Conservation (phyloP, 92 coral and sea anemone species). For the Zoanthus gigantus region DNA sequence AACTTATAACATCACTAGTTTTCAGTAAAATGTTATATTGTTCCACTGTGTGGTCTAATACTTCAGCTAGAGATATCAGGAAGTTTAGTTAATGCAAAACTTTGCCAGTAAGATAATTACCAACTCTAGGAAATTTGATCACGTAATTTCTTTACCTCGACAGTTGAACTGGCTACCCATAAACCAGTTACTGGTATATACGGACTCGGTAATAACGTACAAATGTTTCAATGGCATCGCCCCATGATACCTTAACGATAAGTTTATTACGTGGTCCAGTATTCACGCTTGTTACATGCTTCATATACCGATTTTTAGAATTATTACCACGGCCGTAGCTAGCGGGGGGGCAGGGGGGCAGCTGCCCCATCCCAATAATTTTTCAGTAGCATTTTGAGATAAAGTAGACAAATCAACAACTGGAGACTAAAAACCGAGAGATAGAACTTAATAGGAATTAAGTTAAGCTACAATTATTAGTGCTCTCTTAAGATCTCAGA, state of each 20-base stretch:
- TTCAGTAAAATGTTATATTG: conserved; percentile 48
- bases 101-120: conserved; percentile 17
- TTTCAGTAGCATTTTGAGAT: too few relatives aligned
- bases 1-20: conserved; percentile 40
- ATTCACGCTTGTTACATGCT: conserved; percentile 34
- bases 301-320: too few relatives aligned
- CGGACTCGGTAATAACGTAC: conserved; percentile 44
- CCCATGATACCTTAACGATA: conserved; percentile 31
- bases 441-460: too few relatives aligned
- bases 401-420: too few relatives aligned
- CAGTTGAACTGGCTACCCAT: conserved; percentile 52
- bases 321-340: too few relatives aligned
- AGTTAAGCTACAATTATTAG: too few relatives aligned
- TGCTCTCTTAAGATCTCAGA: too few relatives aligned
- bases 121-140: conserved; percentile 47
- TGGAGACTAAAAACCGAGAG: too few relatives aligned
- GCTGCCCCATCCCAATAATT: too few relatives aligned
- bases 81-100: too few relatives aligned
- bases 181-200: conserved; percentile 22
- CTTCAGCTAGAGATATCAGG: background rate
- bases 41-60: conserved; percentile 28
- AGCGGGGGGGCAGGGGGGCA: too few relatives aligned
- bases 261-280: conserved; percentile 44
- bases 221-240: conserved; percentile 49
- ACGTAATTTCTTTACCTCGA: conserved; percentile 34